Percentiles rank a stretch among this genome's conserved stretches.
Conservation (phyloP, 2,888 invertebrate species). For the Euzophera pinguis region DNA sequence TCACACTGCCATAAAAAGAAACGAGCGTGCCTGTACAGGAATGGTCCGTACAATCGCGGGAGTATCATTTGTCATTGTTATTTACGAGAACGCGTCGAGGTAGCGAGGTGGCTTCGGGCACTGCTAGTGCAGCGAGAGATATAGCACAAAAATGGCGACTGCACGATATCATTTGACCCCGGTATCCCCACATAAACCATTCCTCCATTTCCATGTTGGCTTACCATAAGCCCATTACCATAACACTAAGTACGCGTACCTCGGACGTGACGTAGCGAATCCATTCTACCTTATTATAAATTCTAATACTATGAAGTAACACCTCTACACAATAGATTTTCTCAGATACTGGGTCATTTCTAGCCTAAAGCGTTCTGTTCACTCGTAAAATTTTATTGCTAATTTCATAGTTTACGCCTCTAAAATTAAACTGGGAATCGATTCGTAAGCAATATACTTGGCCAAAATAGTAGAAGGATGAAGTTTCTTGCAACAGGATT, state of each 20-base stretch:
- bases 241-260: constrained; percentile 53
- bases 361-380: constrained; percentile 33
- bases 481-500: constrained; percentile 38
- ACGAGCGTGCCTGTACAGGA: constrained; percentile 39
- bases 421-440: constrained; percentile 25
- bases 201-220: constrained; percentile 57
- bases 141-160: constrained; percentile 52
- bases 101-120: constrained; percentile 36
- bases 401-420: constrained; percentile 38
- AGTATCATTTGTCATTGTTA: constrained; percentile 62
- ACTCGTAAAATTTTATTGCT: constrained; percentile 51
- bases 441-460: constrained; percentile 31
- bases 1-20: constrained; percentile 47
- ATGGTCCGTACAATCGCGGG: constrained; percentile 36
- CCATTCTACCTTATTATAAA: constrained; percentile 43
- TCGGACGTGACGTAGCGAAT: constrained; percentile 31
- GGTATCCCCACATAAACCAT: constrained; percentile 38
- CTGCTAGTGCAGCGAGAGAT: constrained; percentile 49
- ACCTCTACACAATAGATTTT: constrained; percentile 47
- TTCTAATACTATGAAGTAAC: constrained; percentile 49
- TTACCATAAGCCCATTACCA: constrained; percentile 43
- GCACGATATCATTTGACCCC: constrained; percentile 61
- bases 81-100: constrained; percentile 48
- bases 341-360: constrained; percentile 49
- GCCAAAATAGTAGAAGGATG: constrained; percentile 43